Evolutionary conservation across 1,140 invertebrate species (phyloP).

Genomic region (Neelides sp.): DNA sequence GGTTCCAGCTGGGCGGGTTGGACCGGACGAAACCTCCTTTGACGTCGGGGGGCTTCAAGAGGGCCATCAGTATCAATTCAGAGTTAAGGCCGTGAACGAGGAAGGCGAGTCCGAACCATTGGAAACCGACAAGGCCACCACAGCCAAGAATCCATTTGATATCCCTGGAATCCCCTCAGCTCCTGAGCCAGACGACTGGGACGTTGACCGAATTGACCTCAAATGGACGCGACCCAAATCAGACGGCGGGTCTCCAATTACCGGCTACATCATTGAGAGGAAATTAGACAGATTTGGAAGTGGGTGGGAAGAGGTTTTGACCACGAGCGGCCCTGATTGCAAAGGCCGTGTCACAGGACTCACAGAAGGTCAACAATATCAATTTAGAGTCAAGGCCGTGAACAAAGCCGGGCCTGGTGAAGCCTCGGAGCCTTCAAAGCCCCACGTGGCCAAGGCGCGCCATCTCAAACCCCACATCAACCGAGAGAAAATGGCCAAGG

Average conservation of each 20-base stretch:
- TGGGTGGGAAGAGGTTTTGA: constrained; percentile 77
- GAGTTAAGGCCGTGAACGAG: constrained; percentile 94
- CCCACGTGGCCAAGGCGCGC: constrained; percentile 76
- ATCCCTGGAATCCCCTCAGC: constrained; percentile 48
- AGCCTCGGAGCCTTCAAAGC: constrained; percentile 73
- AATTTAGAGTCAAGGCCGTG: constrained; percentile 81
- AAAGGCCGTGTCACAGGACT: constrained; percentile 72
- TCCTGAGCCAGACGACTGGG: constrained; percentile 83
- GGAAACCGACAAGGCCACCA: constrained; percentile 65
- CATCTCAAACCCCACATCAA: constrained; percentile 81
- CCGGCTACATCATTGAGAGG: constrained; percentile 91
- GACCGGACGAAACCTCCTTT: constrained; percentile 55
- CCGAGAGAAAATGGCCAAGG: constrained; percentile 74
- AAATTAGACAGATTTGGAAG: constrained; percentile 82
- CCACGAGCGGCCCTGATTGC: constrained; percentile 60
- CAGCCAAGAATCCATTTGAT: constrained; percentile 87
- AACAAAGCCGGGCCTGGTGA: constrained; percentile 89
- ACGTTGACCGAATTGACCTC: constrained; percentile 79
- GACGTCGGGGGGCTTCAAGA: constrained; percentile 82
- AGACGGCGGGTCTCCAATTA: constrained; percentile 87
- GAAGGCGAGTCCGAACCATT: constrained; percentile 94
- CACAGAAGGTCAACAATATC: constrained; percentile 81
- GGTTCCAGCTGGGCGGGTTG: constrained; percentile 76
- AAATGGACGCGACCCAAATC: constrained; percentile 83
- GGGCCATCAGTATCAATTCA: constrained; percentile 90